Base-by-base conservation (phyloP, 2,797 vertebrate species). In the Kryptopterus vitreolus region DNA sequence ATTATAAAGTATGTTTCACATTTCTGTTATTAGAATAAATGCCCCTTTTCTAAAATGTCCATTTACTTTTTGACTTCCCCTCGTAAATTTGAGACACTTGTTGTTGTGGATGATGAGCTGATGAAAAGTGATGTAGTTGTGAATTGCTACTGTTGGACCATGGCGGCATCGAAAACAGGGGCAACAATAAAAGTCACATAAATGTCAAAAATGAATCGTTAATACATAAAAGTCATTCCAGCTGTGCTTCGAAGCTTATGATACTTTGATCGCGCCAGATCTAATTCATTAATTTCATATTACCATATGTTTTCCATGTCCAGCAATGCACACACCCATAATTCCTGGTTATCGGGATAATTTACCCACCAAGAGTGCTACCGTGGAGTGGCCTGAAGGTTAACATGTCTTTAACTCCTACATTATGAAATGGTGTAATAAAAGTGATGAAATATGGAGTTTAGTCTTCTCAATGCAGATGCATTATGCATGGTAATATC, bases 401-500 rank as follows among this genome's bases (percentile, higher is more conserved):
- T 84, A 82, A 78, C 68, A 63, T 82, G 80, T 65, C 52, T 82
- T 59, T 75, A 82, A 80, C 69, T 76, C 61, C 55, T 76, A 71
- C 70, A 78, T 80, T 82, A 77, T 77, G 46, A 78, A 78, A 81
- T 58, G 24, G 15, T 63, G 66, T 80, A 82, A 83, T 80, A 86
- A 83, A 85, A 81, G 15, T 72, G 53, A 82, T 81, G 76, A 85
- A 86, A 87, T 83, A 75, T 82, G 62, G 62, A 85, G 70, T 83
- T 72, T 48, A 75, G 68, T 70, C 76, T 82, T 55, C 55, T 68
- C 68, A 78, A 77, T 77, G 68, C 70, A 78, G 61, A 87, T 84
- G 68, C 48, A 85, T 85, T 81, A 85, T 85, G 79, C 81, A 82
- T 85, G 81, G 76, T 79, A 87, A 85, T 78, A 78, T 82, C 77